Percentiles rank a stretch among this genome's conserved stretches.
phyloP scores from a whole-genome alignment of 2,113 vertebrate genomes.

The Grammomys surdaster region DNA sequence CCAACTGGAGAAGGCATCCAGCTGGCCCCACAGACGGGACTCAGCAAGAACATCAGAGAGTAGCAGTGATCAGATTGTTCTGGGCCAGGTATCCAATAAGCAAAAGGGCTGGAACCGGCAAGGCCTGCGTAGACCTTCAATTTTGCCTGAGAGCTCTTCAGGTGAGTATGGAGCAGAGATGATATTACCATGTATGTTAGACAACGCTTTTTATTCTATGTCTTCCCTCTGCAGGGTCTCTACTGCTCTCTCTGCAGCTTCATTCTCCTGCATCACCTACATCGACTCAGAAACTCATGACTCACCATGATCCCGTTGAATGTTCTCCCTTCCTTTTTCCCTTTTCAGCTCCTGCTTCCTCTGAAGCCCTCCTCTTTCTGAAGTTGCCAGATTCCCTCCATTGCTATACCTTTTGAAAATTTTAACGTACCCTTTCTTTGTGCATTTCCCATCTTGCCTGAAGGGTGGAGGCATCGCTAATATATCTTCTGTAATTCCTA shows the following conservation, averaged over 20 bases:
- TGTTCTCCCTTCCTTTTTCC: not conserved
- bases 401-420: too few species aligned
- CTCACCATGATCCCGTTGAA: rapidly evolving
- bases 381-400: not conserved
- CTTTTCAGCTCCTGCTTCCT: not conserved
- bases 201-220: not conserved
- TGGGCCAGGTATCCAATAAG: constrained; percentile 72
- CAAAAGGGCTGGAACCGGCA: constrained; percentile 88
- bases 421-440: not conserved
- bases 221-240: not conserved
- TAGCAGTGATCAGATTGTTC: not conserved
- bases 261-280: rapidly evolving
- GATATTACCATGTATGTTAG: rapidly evolving
- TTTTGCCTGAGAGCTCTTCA: constrained; percentile 76
- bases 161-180: constrained; percentile 38
- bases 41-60: not conserved
- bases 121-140: constrained; percentile 85
- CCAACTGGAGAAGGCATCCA: constrained; percentile 87
- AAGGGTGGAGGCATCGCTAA: rapidly evolving
- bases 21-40: constrained; percentile 86
- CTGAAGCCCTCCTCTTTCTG: not conserved
- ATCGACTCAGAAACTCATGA: not conserved
- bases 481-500: not conserved
- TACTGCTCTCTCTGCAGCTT: not conserved
- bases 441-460: rapidly evolving